Evolutionary conservation across 2,113 vertebrate genomes (phyloP).

Genomic region (Mystacornis crossleyi): DNA sequence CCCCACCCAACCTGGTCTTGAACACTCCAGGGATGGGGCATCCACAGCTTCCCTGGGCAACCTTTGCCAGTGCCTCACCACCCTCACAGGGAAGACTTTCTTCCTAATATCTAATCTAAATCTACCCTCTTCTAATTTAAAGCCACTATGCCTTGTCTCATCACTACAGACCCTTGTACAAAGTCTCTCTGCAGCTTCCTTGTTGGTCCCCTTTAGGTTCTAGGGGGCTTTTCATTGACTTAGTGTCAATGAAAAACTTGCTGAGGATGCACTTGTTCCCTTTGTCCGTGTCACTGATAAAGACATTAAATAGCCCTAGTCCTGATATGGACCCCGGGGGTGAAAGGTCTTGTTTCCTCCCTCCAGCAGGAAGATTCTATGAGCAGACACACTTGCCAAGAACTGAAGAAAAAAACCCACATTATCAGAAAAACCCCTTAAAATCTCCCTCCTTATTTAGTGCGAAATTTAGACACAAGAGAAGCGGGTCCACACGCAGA

Average conservation of each 20-base stretch:
- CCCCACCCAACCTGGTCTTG: not conserved
- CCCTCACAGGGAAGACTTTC: not conserved
- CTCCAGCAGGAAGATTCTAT: not conserved
- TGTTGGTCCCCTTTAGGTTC: not conserved
- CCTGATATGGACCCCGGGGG: too few relatives aligned
- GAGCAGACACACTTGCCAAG: not conserved
- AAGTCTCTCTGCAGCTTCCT: not conserved
- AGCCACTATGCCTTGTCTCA: too few relatives aligned
- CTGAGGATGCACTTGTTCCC: not conserved
- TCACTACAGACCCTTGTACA: not conserved
- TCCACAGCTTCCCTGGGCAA: not conserved
- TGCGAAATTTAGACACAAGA: not conserved
- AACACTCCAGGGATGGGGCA: not conserved
- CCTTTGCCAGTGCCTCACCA: not conserved
- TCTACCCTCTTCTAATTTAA: not conserved
- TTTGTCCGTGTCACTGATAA: rapidly evolving
- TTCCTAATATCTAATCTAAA: not conserved
- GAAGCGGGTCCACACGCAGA: not conserved
- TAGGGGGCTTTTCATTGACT: not conserved
- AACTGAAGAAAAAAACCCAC: rapidly evolving
- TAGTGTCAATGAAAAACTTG: not conserved
- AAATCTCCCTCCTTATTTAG: not conserved
- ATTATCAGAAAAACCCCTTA: not conserved
- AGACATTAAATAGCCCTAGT: not conserved
- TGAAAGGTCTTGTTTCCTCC: not conserved